Conservation (phyloP, 2,888 invertebrate species). For the Corbicula japonica region DNA sequence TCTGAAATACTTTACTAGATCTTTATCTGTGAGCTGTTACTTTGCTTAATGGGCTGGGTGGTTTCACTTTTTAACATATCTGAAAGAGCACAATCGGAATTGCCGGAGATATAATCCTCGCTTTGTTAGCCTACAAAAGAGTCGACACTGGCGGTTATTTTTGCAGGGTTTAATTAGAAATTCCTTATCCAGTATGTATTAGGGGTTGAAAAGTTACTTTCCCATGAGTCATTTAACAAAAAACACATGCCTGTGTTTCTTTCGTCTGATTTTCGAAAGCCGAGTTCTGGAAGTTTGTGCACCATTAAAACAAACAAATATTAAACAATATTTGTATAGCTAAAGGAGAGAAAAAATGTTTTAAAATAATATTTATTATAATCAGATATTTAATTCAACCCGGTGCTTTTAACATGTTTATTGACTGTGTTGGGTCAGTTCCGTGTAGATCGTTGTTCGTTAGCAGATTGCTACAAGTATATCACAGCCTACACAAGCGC, state of each 20-base stretch:
- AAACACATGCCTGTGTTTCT: neutral
- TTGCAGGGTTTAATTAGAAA: constrained; percentile 32
- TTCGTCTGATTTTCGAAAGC: too few relatives aligned
- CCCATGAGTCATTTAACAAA: neutral
- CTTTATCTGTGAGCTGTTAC: constrained; percentile 32
- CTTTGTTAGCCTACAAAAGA: constrained; percentile 45
- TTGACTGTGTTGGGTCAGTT: too few relatives aligned
- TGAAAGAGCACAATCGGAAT: constrained; percentile 3
- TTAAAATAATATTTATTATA: too few relatives aligned
- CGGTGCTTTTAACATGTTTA: too few relatives aligned
- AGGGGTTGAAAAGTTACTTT: neutral
- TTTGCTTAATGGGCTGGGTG: constrained; percentile 35
- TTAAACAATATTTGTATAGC: too few relatives aligned
- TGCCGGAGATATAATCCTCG: constrained; percentile 9
- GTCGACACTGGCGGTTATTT: constrained; percentile 44
- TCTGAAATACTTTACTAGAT: constrained; percentile 32
- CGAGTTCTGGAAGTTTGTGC: too few relatives aligned
- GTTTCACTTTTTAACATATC: constrained; percentile 19
- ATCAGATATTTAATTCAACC: too few relatives aligned
- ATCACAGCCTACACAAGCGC: too few relatives aligned
- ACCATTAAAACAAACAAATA: too few relatives aligned
- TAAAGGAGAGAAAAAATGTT: too few relatives aligned
- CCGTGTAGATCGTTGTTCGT: too few relatives aligned
- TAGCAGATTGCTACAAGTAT: too few relatives aligned
- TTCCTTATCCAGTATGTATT: constrained; percentile 6